phyloP scores from a whole-genome alignment of 2,888 invertebrate genomes.

The Synergus laeviventris region DNA sequence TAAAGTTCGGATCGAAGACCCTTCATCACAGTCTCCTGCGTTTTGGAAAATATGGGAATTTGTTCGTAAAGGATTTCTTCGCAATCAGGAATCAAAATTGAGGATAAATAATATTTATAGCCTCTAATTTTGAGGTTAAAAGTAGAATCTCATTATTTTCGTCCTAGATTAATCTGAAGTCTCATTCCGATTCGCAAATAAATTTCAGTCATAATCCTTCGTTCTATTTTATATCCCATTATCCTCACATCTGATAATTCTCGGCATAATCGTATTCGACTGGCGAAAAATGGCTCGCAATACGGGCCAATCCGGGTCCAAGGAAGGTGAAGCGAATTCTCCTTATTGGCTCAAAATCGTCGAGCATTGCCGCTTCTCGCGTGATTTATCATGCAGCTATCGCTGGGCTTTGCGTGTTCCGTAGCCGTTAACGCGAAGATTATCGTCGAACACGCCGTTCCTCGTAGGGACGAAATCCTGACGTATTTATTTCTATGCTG shows the following conservation, averaged over 20 bases:
- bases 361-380: slow-evolving; percentile 35
- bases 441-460: slow-evolving; percentile 54
- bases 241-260: slow-evolving; percentile 37
- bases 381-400: slow-evolving; percentile 56
- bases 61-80: too few species aligned
- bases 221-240: slow-evolving; percentile 29
- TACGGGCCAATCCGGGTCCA: slow-evolving; percentile 18
- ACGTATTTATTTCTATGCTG: slow-evolving; percentile 48
- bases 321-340: neutral
- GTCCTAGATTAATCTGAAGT: slow-evolving; percentile 15
- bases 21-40: too few species aligned
- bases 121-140: neutral
- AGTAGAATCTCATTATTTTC: slow-evolving; percentile 11
- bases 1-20: too few species aligned
- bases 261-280: slow-evolving; percentile 9
- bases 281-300: slow-evolving; percentile 14
- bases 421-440: slow-evolving; percentile 56
- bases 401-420: slow-evolving; percentile 55
- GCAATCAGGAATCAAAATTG: neutral
- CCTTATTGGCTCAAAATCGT: slow-evolving; percentile 29
- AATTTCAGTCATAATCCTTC: slow-evolving; percentile 9
- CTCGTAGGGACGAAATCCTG: slow-evolving; percentile 49
- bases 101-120: neutral
- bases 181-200: slow-evolving; percentile 21
- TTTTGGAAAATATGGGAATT: too few species aligned